phyloP scores from a whole-genome alignment of 2,797 vertebrate genomes.

The Poecile montanus region DNA sequence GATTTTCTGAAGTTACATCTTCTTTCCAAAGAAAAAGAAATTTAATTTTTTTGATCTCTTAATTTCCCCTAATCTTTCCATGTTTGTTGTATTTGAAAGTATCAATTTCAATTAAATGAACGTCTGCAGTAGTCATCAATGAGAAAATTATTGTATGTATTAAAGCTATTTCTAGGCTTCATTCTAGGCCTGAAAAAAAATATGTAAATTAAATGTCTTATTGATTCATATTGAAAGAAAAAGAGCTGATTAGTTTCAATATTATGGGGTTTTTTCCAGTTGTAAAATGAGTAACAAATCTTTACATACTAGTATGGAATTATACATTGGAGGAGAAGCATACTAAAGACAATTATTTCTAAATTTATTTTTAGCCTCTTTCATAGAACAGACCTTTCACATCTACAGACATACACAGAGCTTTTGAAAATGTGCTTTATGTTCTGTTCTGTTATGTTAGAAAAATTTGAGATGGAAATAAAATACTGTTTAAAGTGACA shows the following conservation, averaged over 20 bases:
- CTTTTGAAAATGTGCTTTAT: not conserved
- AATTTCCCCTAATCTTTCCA: not conserved
- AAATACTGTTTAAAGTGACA: not conserved
- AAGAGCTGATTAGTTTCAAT: not conserved
- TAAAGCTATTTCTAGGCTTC: not conserved
- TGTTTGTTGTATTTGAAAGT: not conserved
- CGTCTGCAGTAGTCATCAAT: not conserved
- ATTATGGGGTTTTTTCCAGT: not conserved
- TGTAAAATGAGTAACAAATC: not conserved
- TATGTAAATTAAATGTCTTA: not conserved
- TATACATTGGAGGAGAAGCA: not conserved
- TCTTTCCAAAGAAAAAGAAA: not conserved
- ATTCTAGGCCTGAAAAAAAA: not conserved
- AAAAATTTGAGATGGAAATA: not conserved
- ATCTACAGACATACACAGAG: not conserved
- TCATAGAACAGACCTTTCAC: not conserved
- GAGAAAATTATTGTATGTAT: not conserved
- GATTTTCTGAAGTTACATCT: not conserved
- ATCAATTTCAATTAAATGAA: not conserved
- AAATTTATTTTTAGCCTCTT: not conserved
- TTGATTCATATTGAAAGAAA: fast-evolving
- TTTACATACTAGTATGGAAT: not conserved
- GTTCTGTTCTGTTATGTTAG: not conserved
- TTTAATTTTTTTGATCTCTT: not conserved
- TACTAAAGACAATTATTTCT: not conserved